phyloP scores from a whole-genome alignment of 2,113 vertebrate genomes.

The Pseudopodoces humilis region DNA sequence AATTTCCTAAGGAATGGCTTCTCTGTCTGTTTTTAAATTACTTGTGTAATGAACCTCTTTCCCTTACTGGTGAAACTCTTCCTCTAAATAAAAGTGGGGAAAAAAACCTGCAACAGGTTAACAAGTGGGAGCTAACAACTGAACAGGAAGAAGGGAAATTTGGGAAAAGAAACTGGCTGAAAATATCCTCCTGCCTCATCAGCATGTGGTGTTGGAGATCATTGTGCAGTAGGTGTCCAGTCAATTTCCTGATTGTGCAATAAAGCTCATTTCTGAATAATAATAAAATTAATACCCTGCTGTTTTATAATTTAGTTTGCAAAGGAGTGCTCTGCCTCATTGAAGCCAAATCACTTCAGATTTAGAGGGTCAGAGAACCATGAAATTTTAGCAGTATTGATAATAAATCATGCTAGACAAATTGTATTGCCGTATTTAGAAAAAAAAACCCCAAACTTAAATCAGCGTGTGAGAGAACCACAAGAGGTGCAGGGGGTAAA shows the following conservation, averaged over 20 bases:
- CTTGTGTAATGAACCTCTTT: background rate
- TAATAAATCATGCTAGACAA: background rate
- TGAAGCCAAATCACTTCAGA: slow-evolving; percentile 43
- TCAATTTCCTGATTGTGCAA: background rate
- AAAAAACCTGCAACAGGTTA: background rate
- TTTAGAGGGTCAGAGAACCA: slow-evolving; percentile 4
- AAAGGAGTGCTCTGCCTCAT: slow-evolving; percentile 18
- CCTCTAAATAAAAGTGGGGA: background rate
- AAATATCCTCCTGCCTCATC: background rate
- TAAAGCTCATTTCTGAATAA: slow-evolving; percentile 21
- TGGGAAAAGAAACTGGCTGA: background rate
- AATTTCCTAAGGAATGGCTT: background rate
- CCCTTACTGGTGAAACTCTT: background rate
- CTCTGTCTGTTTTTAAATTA: background rate
- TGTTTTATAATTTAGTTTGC: slow-evolving; percentile 46
- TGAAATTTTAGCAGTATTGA: background rate
- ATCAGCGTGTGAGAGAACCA: background rate
- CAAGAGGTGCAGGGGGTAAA: background rate
- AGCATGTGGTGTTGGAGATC: background rate
- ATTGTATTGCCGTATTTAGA: background rate
- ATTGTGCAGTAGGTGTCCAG: background rate
- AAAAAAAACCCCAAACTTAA: background rate
- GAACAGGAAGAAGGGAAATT: background rate
- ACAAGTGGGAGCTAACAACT: background rate
- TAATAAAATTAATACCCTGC: slow-evolving; percentile 44